A percentile compares a stretch with the other conserved stretches of the same genome.
Conservation (phyloP, 2,888 invertebrate genomes). For the Cyaniris semiargus region DNA sequence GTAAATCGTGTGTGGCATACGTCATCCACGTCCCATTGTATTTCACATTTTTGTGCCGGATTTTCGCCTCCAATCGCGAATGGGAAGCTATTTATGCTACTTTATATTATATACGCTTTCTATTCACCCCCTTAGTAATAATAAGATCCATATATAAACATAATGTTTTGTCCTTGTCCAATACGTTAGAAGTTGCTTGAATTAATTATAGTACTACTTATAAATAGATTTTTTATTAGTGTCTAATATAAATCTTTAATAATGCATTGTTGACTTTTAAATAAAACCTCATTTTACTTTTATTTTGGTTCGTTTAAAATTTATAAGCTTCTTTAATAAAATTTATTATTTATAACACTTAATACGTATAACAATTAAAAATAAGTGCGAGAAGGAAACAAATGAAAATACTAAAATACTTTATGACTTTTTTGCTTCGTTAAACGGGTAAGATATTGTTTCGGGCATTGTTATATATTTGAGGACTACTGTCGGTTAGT, state of each 20-base stretch:
- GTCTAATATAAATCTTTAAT: too few species aligned
- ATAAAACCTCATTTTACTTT: too few species aligned
- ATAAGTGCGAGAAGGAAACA: not conserved
- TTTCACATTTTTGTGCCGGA: not conserved
- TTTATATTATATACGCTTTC: constrained; percentile 39
- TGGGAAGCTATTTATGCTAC: constrained; percentile 34
- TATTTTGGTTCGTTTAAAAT: too few species aligned
- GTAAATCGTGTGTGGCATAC: constrained; percentile 69
- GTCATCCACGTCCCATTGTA: constrained; percentile 48
- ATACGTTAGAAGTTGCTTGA: not conserved
- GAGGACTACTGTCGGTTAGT: constrained; percentile 15
- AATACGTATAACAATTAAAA: not conserved
- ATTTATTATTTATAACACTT: too few species aligned
- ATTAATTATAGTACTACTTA: not conserved
- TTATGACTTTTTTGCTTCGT: not conserved
- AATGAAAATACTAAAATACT: not conserved
- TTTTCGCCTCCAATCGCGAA: constrained; percentile 1
- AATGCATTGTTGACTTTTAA: too few species aligned
- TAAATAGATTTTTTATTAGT: not conserved
- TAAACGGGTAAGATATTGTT: not conserved
- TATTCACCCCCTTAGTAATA: not conserved
- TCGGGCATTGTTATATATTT: not conserved
- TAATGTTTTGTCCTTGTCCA: not conserved
- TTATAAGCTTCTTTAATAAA: not conserved
- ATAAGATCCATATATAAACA: too few species aligned